Conservation (phyloP, 2,113 vertebrate genomes). For the Connochaetes taurinus region DNA sequence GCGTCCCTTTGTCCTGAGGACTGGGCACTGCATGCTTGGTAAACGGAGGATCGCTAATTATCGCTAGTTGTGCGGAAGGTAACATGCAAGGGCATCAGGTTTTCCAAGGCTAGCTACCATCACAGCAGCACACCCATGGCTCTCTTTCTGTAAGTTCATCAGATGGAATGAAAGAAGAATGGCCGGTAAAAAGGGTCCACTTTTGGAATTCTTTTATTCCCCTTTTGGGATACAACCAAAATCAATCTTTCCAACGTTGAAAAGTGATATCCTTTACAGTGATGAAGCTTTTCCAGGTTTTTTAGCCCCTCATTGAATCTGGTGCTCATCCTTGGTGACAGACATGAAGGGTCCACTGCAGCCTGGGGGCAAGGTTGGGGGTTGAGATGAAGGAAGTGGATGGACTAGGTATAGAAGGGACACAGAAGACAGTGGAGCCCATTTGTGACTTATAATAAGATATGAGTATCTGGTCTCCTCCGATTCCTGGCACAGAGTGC, state of each 20-base stretch:
- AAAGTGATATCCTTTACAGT: background rate
- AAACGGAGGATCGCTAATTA: background rate
- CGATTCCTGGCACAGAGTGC: background rate
- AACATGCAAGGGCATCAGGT: background rate
- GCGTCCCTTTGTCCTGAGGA: background rate
- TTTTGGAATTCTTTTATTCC: background rate
- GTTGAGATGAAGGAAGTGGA: fast-evolving
- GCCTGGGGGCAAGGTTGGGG: no score
- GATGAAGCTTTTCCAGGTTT: background rate
- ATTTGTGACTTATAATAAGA: background rate
- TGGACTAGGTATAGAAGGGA: background rate
- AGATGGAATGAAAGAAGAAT: background rate
- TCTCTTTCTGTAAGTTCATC: background rate
- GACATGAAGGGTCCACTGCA: fast-evolving
- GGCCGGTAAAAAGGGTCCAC: background rate
- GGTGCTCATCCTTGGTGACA: background rate
- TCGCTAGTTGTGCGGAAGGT: background rate
- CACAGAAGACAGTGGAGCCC: fast-evolving
- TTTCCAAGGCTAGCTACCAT: background rate
- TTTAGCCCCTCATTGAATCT: background rate
- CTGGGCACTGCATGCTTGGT: background rate
- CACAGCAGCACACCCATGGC: background rate
- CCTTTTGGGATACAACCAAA: background rate
- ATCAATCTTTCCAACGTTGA: background rate
- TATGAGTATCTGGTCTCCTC: background rate